A percentile compares a stretch with the other conserved stretches of the same genome.
Evolutionary conservation across 1,140 invertebrate species (phyloP).

Genomic region (Pectinophora gossypiella): DNA sequence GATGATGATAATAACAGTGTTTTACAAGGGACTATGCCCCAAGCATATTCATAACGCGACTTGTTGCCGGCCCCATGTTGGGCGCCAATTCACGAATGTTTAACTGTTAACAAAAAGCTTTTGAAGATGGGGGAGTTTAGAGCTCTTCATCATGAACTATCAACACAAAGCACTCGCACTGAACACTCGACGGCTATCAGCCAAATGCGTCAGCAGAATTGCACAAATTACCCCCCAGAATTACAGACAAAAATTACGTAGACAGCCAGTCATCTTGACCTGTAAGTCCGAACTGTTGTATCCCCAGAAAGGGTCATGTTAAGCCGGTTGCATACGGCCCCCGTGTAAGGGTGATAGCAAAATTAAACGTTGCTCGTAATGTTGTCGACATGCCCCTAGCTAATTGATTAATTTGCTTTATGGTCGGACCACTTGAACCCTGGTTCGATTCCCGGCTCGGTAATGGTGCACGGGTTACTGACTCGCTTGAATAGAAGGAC

Average conservation of each 20-base stretch:
- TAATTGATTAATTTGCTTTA: slow-evolving; percentile 75
- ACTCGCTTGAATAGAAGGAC: slow-evolving; percentile 40
- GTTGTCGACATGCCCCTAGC: slow-evolving; percentile 68
- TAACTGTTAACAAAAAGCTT: slow-evolving; percentile 5
- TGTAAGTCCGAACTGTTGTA: neutral
- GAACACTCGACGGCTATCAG: slow-evolving; percentile 54
- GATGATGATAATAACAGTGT: neutral
- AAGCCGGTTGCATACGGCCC: slow-evolving; percentile 32
- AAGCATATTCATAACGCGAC: neutral
- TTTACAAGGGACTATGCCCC: neutral
- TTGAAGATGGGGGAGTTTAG: slow-evolving; percentile 4
- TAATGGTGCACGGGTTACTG: slow-evolving; percentile 60
- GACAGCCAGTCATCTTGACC: slow-evolving; percentile 39
- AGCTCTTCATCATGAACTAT: slow-evolving; percentile 61
- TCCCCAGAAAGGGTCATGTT: slow-evolving; percentile 18
- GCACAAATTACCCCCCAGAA: slow-evolving; percentile 52
- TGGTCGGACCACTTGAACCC: slow-evolving; percentile 57
- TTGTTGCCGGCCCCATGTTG: neutral
- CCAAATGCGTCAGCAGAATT: slow-evolving; percentile 68
- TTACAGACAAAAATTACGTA: slow-evolving; percentile 49
- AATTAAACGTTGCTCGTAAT: slow-evolving; percentile 70
- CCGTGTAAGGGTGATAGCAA: slow-evolving; percentile 51
- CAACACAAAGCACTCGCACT: slow-evolving; percentile 48
- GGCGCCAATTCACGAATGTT: slow-evolving; percentile 1
- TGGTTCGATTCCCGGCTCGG: slow-evolving; percentile 49